Conservation (phyloP, 1,140 invertebrate genomes). For the Drosophila pseudoobscura region DNA sequence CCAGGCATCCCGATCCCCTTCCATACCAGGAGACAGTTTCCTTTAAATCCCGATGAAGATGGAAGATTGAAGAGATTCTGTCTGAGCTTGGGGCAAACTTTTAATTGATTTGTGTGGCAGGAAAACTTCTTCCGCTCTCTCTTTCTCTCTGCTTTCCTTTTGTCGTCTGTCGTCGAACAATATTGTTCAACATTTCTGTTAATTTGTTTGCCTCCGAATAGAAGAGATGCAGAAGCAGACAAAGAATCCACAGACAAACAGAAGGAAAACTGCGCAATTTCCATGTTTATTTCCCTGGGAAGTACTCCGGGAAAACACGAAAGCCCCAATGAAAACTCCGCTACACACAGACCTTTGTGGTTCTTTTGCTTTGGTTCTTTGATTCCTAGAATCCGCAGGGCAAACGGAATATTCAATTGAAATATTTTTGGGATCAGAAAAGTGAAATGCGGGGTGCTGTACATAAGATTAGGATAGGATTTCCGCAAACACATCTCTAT, state of each 20-base stretch:
- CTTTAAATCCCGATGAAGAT: conserved; percentile 26
- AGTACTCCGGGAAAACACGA: conserved; percentile 19
- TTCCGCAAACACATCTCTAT: conserved; percentile 33
- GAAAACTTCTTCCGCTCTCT: conserved; percentile 25
- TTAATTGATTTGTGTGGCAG: conserved; percentile 60
- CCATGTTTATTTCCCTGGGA: conserved; percentile 30
- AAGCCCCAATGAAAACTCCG: conserved; percentile 35
- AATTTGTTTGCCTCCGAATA: conserved; percentile 43
- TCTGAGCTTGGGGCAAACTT: conserved; percentile 38
- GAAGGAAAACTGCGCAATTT: conserved; percentile 24
- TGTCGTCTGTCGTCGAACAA: conserved; percentile 19
- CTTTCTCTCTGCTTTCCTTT: neutral
- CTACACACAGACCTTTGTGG: conserved; percentile 42
- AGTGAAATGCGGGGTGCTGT: neutral
- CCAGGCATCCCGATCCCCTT: neutral
- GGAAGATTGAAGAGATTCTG: conserved; percentile 34
- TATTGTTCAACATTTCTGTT: conserved; percentile 33
- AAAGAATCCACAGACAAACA: conserved; percentile 39
- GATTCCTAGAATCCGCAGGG: conserved; percentile 11
- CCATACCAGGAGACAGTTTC: conserved; percentile 6
- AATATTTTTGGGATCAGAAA: conserved; percentile 13
- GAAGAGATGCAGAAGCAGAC: conserved; percentile 3
- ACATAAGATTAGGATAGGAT: conserved; percentile 9
- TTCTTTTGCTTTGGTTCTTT: neutral
- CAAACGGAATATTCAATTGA: conserved; percentile 41